Percentiles rank a stretch among this genome's conserved stretches.
Conservation (phyloP, 1,140 invertebrate genomes). For the Agrypnia vestita region DNA sequence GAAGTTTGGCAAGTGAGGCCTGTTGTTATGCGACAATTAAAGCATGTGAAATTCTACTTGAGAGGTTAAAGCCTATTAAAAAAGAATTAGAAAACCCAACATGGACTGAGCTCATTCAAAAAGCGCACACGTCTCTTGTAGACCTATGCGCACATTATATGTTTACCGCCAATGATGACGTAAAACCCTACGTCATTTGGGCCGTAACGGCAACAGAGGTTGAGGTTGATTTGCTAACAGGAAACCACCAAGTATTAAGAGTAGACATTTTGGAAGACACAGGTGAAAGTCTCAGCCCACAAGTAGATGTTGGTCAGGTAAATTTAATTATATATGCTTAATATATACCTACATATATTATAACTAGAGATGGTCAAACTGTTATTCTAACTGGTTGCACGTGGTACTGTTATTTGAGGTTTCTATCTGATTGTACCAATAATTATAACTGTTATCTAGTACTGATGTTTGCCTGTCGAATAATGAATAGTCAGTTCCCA, state of each 20-base stretch:
- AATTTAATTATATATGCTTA: not conserved
- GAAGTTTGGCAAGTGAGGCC: slow-evolving; percentile 73
- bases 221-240: slow-evolving; percentile 86
- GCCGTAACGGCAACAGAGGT: slow-evolving; percentile 78
- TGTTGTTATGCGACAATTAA: slow-evolving; percentile 77
- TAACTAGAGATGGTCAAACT: too few relatives aligned
- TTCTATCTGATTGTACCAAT: too few relatives aligned
- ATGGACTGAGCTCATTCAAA: slow-evolving; percentile 77
- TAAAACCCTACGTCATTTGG: slow-evolving; percentile 77
- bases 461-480: too few relatives aligned
- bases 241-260: slow-evolving; percentile 77
- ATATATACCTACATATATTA: too few relatives aligned
- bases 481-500: too few relatives aligned
- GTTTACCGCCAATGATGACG: slow-evolving; percentile 72
- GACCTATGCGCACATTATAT: slow-evolving; percentile 79
- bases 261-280: slow-evolving; percentile 86
- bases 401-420: too few relatives aligned
- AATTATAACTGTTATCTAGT: too few relatives aligned
- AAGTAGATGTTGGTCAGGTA: slow-evolving; percentile 88
- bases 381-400: too few relatives aligned
- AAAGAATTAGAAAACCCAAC: slow-evolving; percentile 71
- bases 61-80: slow-evolving; percentile 77
- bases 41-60: slow-evolving; percentile 78
- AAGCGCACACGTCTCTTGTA: slow-evolving; percentile 72
- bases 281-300: slow-evolving; percentile 83